Conservation (phyloP, 1,140 invertebrate genomes). For the Sipha flava region DNA sequence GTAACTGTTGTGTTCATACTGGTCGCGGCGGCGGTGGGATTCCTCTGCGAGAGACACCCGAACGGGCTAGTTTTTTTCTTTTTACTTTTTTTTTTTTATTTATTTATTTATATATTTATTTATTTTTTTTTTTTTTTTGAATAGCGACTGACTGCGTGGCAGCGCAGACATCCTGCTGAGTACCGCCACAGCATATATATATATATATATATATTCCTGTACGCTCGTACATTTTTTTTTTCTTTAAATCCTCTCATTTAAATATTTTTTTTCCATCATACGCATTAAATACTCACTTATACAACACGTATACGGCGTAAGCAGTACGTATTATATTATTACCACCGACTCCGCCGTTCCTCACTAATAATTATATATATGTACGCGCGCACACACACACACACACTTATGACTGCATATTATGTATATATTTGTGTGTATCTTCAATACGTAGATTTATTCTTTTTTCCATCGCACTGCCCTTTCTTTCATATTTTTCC, state of each 20-base stretch:
- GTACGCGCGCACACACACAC: too few relatives aligned
- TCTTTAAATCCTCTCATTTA: conserved; percentile 18
- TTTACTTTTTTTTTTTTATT: too few relatives aligned
- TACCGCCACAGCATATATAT: neutral
- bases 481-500: neutral
- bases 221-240: neutral
- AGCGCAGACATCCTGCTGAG: conserved; percentile 6
- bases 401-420: too few relatives aligned
- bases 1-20: neutral
- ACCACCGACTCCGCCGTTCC: neutral
- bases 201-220: neutral
- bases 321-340: neutral
- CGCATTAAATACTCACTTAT: neutral
- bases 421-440: neutral
- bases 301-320: neutral
- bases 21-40: neutral
- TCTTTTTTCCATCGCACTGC: neutral
- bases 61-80: neutral
- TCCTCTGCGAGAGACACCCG: neutral
- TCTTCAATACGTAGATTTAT: conserved; percentile 3
- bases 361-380: neutral
- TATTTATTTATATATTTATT: neutral
- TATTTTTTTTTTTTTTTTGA: too few relatives aligned
- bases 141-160: neutral
- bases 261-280: neutral